Base-by-base conservation (phyloP, 2,888 invertebrate species). In the Apocheima hispidaria region DNA sequence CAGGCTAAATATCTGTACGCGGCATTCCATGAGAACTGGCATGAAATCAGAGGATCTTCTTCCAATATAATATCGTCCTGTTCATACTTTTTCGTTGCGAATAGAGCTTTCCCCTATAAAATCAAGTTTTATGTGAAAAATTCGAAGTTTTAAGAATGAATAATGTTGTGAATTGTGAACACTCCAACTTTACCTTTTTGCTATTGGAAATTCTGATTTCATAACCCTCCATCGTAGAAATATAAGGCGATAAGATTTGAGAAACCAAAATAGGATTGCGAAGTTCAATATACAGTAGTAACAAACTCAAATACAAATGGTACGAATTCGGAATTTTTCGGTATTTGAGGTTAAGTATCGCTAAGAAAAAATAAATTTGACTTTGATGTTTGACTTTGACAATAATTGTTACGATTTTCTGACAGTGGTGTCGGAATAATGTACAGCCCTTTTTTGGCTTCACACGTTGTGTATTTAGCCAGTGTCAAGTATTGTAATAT, bases 21-120 rank as follows among this genome's bases (percentile, higher is more conserved):
- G 35, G 95, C 94, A 88, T 99, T 99, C 99, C 99, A 99, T 6
- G 97, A 95, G 87, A 98, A 99, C 86, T 99, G 99, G 75, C 96
- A 96, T 18, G 97, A 96, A 23, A 98, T 96, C 54, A 99, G 85
- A 0, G 99, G 98, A 65, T 95, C 95, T 83, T 99, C 99, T 84
- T 96, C 96, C 72, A 99, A 95, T 66, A 99, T 96, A 9, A 95
- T 89, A 74, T 97, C 97, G 0, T 96, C 97, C 69, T 93, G 87
- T 48, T 94, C 93, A 75, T 95, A 96, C 20, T 90, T 81, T 73
- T 94, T 95, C 1, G 94, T 94, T 0, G 98, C 96, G 88, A 96
- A 96, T 70, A 99, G 89, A 0, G 97, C 97, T 80, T 96, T 96
- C 0, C 98, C 98, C 98, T 98, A 68, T 56, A 88, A 90, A 89